Conservation (phyloP, 1,140 invertebrate genomes). For the Caenorhabditis inopinata region DNA sequence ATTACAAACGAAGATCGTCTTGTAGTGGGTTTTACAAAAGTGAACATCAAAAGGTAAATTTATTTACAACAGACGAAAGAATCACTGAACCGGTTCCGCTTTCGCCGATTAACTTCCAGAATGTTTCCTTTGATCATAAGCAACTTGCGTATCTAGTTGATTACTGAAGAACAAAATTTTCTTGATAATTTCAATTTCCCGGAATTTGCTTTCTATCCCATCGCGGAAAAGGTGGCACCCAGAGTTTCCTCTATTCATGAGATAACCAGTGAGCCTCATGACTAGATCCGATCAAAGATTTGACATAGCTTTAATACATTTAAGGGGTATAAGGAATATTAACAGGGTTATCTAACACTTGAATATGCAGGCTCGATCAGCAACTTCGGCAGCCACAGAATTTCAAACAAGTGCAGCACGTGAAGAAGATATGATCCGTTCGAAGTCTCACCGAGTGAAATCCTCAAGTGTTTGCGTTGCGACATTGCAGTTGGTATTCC, state of each 20-base stretch:
- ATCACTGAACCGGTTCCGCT: background rate
- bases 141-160: too few species aligned
- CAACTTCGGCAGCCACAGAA: background rate
- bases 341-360: too few species aligned
- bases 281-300: too few species aligned
- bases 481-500: background rate
- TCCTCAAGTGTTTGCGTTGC: background rate
- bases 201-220: too few species aligned
- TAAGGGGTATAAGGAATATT: too few species aligned
- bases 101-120: background rate
- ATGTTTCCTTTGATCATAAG: constrained; percentile 2
- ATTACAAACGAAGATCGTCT: background rate
- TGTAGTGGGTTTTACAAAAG: background rate
- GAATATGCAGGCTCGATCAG: background rate
- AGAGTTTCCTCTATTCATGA: too few species aligned
- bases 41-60: background rate
- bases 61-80: background rate
- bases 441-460: background rate
- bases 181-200: background rate
- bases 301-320: too few species aligned
- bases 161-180: too few species aligned
- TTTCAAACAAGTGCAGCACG: background rate
- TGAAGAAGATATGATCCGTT: constrained; percentile 3
- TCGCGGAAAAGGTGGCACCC: too few species aligned
- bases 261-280: too few species aligned